phyloP scores from a whole-genome alignment of 2,888 invertebrate species.

The Cataglyphis rosenhaueri region DNA sequence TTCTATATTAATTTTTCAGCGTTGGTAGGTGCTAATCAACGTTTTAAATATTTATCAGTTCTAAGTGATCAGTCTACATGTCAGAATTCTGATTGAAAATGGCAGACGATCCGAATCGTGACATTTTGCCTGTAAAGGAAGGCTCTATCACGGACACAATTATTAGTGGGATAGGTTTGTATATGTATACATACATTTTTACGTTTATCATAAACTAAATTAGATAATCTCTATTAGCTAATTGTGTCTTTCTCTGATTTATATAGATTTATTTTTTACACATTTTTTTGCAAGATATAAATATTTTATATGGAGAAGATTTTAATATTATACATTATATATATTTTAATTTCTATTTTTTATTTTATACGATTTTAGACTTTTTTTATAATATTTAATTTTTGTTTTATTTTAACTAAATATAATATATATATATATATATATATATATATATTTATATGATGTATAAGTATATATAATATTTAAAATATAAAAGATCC shows the following conservation, averaged over 20 bases:
- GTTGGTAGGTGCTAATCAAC: background rate
- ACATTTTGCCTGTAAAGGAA: conserved; percentile 78
- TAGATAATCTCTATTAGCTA: background rate
- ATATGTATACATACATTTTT: conserved; percentile 4
- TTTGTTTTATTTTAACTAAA: background rate
- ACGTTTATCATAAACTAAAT: background rate
- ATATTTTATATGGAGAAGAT: background rate
- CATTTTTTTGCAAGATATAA: background rate
- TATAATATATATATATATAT: too few species aligned
- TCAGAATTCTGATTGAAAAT: conserved; percentile 66
- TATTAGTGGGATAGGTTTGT: conserved; percentile 78
- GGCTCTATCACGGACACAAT: conserved; percentile 76
- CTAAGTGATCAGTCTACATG: conserved; percentile 9
- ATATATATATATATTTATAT: too few species aligned
- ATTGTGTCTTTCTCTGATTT: background rate
- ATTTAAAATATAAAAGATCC: conserved; percentile 75
- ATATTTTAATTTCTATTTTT: background rate
- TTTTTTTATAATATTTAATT: conserved; percentile 7
- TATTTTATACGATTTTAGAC: background rate
- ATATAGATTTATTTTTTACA: background rate
- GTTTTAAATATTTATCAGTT: background rate
- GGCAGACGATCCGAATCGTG: conserved; percentile 80
- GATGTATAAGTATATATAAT: background rate
- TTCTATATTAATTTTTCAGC: conserved; percentile 27
- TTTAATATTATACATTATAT: background rate